Percentiles rank a stretch among this genome's conserved stretches.
phyloP scores from a whole-genome alignment of 37 sponge, comb jelly and placozoan genomes.

The Halichondria panicea region DNA sequence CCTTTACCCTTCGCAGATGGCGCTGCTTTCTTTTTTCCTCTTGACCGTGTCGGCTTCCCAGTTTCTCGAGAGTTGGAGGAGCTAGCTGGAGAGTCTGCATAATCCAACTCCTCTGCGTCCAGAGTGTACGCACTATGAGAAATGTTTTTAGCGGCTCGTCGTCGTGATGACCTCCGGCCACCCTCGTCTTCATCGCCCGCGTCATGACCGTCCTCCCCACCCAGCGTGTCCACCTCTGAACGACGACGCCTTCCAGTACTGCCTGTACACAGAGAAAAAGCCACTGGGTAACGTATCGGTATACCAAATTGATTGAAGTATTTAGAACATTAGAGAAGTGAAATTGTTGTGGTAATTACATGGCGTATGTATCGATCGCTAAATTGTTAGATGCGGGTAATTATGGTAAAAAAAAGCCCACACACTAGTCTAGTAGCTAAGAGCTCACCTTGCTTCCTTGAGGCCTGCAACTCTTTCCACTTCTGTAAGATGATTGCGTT shows the following conservation, averaged over 20 bases:
- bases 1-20: neutral
- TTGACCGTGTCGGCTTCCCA: neutral
- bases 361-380: neutral
- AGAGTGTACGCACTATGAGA: slow-evolving; percentile 52
- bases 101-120: slow-evolving; percentile 43
- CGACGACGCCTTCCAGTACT: neutral
- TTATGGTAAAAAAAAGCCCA: neutral
- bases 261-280: neutral
- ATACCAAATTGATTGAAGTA: too few species aligned
- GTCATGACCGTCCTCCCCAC: neutral
- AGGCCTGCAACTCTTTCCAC: slow-evolving; percentile 55
- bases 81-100: slow-evolving; percentile 45
- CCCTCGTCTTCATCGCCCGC: slow-evolving; percentile 19
- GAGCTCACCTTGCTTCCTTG: slow-evolving; percentile 15
- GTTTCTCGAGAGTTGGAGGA: slow-evolving; percentile 15
- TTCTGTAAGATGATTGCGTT: slow-evolving; percentile 50
- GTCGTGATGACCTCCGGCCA: slow-evolving; percentile 3
- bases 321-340: too few species aligned
- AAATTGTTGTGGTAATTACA: neutral
- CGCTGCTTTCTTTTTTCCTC: slow-evolving; percentile 8
- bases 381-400: too few species aligned
- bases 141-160: slow-evolving; percentile 54
- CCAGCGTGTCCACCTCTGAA: slow-evolving; percentile 23
- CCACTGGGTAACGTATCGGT: too few species aligned
- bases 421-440: too few species aligned